Conservation (phyloP, 2,888 invertebrate species). For the Metellina segmentata region DNA sequence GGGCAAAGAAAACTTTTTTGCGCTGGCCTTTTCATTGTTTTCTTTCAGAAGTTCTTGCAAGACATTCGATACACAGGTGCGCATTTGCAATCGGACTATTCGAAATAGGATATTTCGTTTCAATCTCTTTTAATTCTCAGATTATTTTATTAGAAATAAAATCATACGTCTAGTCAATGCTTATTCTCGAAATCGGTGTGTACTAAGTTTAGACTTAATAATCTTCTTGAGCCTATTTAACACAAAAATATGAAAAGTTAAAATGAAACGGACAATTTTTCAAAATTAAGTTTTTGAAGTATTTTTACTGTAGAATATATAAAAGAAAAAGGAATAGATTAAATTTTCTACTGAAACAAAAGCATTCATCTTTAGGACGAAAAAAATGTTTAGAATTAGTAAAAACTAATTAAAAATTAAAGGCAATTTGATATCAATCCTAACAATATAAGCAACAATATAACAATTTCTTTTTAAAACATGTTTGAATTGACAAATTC, state of each 20-base stretch:
- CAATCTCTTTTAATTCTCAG: not conserved
- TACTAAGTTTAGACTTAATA: not conserved
- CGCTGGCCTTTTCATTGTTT: not conserved
- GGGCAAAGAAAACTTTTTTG: slow-evolving; percentile 17
- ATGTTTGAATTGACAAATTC: too few species aligned
- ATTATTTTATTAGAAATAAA: not conserved
- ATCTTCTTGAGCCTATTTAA: not conserved
- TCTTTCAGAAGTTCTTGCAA: not conserved
- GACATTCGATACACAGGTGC: not conserved
- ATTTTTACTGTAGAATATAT: not conserved
- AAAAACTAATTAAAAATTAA: too few species aligned
- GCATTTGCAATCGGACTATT: not conserved
- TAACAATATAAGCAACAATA: too few species aligned
- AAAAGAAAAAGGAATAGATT: not conserved
- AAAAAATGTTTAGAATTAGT: too few species aligned
- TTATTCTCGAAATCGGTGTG: not conserved
- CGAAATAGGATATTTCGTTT: not conserved
- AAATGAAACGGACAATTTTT: not conserved
- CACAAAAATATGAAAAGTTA: not conserved
- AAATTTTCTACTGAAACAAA: not conserved
- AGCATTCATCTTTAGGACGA: not conserved
- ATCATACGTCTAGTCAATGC: not conserved
- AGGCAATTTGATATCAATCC: too few species aligned
- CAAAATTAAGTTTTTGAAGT: not conserved
- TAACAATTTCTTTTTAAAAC: too few species aligned